These are phyloP conservation scores for Drosophila peninsularis DNA, from an alignment of 2,888 invertebrate genomes.

Conservation along the genomic window DNA sequence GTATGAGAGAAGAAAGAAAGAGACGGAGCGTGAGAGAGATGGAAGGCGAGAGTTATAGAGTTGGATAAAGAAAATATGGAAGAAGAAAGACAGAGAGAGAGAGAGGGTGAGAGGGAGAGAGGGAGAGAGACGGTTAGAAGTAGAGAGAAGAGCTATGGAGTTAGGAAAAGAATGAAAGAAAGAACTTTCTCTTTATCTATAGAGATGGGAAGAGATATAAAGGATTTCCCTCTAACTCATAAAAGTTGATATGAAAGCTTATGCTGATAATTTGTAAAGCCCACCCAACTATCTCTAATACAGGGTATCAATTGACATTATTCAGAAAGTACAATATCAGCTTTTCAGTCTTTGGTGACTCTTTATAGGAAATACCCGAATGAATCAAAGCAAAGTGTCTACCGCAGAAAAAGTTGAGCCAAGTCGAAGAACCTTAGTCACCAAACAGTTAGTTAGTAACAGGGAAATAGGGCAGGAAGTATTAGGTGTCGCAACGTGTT, in stretches of 20 bases:
- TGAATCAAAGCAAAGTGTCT: background rate
- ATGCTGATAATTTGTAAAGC: too few species aligned
- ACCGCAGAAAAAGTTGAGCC: background rate
- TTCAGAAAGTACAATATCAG: background rate
- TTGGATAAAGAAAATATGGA: too few species aligned
- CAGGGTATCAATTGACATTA: background rate
- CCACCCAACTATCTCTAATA: background rate
- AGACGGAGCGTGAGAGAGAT: background rate
- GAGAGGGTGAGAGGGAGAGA: background rate
- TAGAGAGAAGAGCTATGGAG: background rate
- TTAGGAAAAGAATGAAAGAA: background rate
- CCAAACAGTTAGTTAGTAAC: background rate
- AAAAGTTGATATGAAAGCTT: background rate
- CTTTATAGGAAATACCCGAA: background rate
- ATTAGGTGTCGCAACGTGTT: slow-evolving; percentile 3
- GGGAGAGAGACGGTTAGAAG: too few species aligned
- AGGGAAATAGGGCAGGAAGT: background rate
- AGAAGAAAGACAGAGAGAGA: too few species aligned
- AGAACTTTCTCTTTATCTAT: too few species aligned
- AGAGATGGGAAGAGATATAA: background rate
- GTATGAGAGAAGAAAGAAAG: background rate
- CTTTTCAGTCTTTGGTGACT: background rate
- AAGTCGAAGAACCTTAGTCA: background rate
- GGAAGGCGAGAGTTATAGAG: background rate
- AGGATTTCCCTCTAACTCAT: too few species aligned